Conservation (phyloP, 2,888 invertebrate species). For the Uropetala carovei region DNA sequence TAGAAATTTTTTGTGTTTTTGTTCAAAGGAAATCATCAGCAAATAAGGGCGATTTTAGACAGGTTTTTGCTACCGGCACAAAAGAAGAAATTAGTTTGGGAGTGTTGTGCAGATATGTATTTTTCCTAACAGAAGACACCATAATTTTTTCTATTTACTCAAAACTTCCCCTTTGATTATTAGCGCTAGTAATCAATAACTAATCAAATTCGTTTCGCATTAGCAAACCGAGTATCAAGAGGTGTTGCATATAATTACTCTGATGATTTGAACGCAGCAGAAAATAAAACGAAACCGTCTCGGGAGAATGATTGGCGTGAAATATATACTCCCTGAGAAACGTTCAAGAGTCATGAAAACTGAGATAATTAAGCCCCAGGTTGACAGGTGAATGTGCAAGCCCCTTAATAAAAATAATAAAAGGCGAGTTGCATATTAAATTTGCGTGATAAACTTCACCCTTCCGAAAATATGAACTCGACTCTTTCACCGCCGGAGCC, state of each 20-base stretch:
- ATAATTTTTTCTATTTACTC: too few relatives aligned
- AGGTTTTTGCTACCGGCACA: too few relatives aligned
- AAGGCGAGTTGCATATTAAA: conserved; percentile 57
- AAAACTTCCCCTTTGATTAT: too few relatives aligned
- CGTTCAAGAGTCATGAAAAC: conserved; percentile 10
- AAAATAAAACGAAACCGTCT: conserved; percentile 2
- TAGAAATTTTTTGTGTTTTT: too few relatives aligned
- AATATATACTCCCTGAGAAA: not conserved
- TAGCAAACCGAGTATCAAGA: too few relatives aligned
- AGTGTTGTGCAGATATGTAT: too few relatives aligned
- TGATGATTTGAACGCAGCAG: not conserved
- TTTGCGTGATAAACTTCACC: conserved; percentile 58
- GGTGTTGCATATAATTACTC: not conserved
- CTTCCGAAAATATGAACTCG: conserved; percentile 62
- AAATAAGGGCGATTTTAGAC: too few relatives aligned
- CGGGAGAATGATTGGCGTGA: conserved; percentile 40
- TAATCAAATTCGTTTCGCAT: too few relatives aligned
- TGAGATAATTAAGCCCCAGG: conserved; percentile 30
- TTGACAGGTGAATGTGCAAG: conserved; percentile 48
- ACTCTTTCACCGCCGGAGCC: conserved; percentile 8
- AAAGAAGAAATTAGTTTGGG: too few relatives aligned
- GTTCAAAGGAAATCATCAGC: too few relatives aligned
- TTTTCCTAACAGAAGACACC: too few relatives aligned
- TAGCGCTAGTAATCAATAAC: too few relatives aligned
- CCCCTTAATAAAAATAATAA: not conserved